phyloP scores from a whole-genome alignment of 2,113 vertebrate species.

The Aegotheles bennettii region DNA sequence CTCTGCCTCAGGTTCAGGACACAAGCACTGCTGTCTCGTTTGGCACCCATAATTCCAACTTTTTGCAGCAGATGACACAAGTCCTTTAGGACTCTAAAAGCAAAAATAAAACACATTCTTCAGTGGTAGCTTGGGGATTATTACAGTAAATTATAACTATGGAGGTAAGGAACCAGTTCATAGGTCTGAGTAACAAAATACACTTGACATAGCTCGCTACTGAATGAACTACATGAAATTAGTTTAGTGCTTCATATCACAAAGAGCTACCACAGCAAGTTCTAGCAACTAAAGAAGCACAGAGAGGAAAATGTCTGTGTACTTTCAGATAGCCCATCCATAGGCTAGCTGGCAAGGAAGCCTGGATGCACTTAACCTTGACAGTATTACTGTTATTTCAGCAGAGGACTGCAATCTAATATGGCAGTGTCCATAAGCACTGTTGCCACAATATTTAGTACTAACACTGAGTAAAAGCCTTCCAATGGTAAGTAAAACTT shows the following conservation, averaged over 20 bases:
- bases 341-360: background rate
- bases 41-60: background rate
- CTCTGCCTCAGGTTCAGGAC: background rate
- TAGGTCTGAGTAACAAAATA: background rate
- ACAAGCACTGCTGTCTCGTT: background rate
- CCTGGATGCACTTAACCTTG: background rate
- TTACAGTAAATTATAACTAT: background rate
- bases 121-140: background rate
- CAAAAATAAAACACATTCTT: background rate
- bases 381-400: background rate
- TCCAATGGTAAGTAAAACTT: background rate
- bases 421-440: background rate
- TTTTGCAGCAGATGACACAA: constrained; percentile 38
- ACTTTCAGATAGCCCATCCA: background rate
- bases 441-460: background rate
- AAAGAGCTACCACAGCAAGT: background rate
- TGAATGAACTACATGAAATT: background rate
- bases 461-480: background rate
- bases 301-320: background rate
- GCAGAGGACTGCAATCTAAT: background rate
- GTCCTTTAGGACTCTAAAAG: background rate
- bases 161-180: background rate
- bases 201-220: background rate
- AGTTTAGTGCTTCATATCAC: background rate
- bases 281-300: background rate